A percentile compares a stretch with the other conserved stretches of the same genome.
phyloP scores from a whole-genome alignment of 2,888 invertebrate species.

The Ichneumoninae sp. region DNA sequence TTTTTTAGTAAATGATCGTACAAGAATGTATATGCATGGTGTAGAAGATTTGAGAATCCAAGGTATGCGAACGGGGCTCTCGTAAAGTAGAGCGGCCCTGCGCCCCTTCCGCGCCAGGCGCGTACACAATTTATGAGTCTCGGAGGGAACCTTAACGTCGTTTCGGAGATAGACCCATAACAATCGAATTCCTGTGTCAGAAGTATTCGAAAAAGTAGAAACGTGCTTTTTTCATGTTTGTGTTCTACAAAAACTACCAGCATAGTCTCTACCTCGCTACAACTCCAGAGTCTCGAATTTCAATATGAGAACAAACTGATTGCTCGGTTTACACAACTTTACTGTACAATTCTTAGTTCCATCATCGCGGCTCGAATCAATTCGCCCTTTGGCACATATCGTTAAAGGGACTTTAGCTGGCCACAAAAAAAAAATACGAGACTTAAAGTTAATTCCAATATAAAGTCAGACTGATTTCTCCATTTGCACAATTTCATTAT shows the following conservation, averaged over 20 bases:
- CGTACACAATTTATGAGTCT: conserved; percentile 62
- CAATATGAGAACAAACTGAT: not conserved
- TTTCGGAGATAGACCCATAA: conserved; percentile 1
- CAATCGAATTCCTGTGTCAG: conserved; percentile 37
- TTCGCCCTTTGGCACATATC: too few relatives aligned
- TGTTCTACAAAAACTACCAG: not conserved
- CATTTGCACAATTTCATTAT: not conserved
- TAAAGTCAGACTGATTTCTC: not conserved
- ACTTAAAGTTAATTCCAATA: too few relatives aligned
- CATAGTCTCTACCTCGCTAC: not conserved
- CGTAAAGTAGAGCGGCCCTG: conserved; percentile 44
- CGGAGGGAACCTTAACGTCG: conserved; percentile 26
- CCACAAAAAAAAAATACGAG: too few relatives aligned
- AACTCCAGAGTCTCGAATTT: not conserved
- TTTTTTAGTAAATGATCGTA: not conserved
- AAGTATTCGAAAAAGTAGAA: not conserved
- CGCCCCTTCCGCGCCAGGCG: conserved; percentile 64
- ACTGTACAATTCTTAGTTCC: too few relatives aligned
- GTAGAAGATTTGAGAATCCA: not conserved
- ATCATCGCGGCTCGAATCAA: too few relatives aligned
- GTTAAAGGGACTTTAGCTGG: too few relatives aligned
- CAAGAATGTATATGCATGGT: not conserved
- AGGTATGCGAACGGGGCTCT: conserved; percentile 38
- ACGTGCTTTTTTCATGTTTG: not conserved
- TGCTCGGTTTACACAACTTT: not conserved